These are phyloP conservation scores for Bostrychus sinensis DNA, from an alignment of 2,113 vertebrate species.

Conservation along the genomic window DNA sequence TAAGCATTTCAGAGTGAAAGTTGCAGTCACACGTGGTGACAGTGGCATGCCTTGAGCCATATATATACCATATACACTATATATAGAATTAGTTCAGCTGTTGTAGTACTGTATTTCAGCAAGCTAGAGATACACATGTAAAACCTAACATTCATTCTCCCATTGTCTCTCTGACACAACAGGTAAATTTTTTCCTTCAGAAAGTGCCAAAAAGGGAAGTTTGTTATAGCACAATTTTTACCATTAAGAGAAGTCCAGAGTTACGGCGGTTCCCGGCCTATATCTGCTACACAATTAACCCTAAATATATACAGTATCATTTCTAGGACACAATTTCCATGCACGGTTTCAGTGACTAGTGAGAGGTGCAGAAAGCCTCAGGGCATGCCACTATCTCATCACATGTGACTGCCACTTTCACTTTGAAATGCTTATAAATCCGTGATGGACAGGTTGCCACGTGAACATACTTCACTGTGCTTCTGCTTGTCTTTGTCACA, in stretches of 20 bases:
- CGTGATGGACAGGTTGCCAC: constrained; percentile 25
- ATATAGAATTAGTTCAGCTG: too few species aligned
- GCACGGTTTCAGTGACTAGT: background rate
- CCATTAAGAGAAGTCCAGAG: background rate
- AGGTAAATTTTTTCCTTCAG: too few species aligned
- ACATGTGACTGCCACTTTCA: constrained; percentile 18
- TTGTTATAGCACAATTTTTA: background rate
- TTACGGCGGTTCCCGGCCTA: background rate
- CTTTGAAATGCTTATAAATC: constrained; percentile 36
- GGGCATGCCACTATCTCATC: constrained; percentile 20
- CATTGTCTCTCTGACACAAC: too few species aligned
- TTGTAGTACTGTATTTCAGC: too few species aligned
- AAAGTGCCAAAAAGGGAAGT: too few species aligned
- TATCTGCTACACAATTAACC: background rate
- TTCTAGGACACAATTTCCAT: background rate
- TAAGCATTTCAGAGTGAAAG: too few species aligned
- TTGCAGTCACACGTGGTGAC: too few species aligned
- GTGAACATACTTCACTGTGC: background rate
- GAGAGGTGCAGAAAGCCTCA: constrained; percentile 20
- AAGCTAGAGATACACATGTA: too few species aligned
- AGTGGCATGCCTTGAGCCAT: too few species aligned
- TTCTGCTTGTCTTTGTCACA: background rate
- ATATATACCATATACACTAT: too few species aligned
- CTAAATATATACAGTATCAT: background rate
- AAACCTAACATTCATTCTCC: too few species aligned